Conservation (phyloP, 2,797 vertebrate species). For the Knipowitschia caucasica region DNA sequence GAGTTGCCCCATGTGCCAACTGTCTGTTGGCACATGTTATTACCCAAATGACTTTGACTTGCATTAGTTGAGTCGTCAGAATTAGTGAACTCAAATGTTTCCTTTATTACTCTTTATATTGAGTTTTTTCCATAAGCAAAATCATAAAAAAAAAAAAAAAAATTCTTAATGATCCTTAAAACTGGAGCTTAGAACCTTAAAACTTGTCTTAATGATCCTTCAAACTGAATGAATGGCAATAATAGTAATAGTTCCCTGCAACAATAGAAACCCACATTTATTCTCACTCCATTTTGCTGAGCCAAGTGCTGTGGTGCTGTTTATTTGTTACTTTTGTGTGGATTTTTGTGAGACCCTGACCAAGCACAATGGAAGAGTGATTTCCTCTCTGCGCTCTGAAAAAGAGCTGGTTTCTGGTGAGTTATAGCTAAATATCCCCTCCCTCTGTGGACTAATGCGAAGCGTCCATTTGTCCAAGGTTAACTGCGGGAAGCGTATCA, state of each 20-base stretch:
- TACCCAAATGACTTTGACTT: too few relatives aligned
- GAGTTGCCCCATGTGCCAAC: too few relatives aligned
- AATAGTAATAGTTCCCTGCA: not conserved
- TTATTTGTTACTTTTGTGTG: conserved; percentile 31
- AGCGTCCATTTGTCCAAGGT: conserved; percentile 30
- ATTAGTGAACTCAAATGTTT: too few relatives aligned
- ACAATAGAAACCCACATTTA: not conserved
- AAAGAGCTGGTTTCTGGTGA: conserved; percentile 8
- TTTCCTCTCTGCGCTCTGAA: conserved; percentile 34
- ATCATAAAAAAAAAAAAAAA: too few relatives aligned
- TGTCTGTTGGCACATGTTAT: too few relatives aligned
- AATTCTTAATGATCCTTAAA: too few relatives aligned
- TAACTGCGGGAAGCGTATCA: conserved; percentile 22
- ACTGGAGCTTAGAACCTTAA: not conserved
- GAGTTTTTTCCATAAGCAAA: too few relatives aligned
- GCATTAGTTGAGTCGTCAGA: too few relatives aligned
- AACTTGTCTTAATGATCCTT: not conserved
- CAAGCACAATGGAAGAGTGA: conserved; percentile 35
- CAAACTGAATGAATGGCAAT: not conserved
- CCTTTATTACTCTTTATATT: too few relatives aligned
- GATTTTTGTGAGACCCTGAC: conserved; percentile 56
- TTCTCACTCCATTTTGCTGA: conserved; percentile 13
- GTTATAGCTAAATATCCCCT: conserved; percentile 39
- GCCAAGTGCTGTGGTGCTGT: conserved; percentile 20
- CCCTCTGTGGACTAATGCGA: conserved; percentile 26